Evolutionary conservation across 2,797 vertebrate genomes (phyloP), one percentile per base, ranked within the genome.

Genomic region (Phrynocephalus forsythii): DNA sequence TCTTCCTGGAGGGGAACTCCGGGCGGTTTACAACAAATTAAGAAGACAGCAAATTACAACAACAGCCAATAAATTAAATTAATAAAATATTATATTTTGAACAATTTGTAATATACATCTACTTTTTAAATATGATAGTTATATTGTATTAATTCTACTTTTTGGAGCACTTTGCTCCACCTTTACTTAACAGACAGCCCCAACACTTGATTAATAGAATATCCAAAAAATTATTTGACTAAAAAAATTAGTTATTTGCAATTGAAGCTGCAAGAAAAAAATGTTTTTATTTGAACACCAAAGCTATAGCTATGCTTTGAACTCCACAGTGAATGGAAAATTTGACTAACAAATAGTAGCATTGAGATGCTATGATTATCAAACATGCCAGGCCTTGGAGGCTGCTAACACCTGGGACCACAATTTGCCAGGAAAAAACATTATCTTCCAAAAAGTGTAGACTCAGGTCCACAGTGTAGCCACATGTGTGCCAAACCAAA

Each of bases 271-370:
- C 1, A 66, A 5, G 20, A 26, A 80, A 24, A 80, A 83, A 38
- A 5, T 10, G 16, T 84, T 1, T 3, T 75, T n/a, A 63, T 68
- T 76, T 72, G n/a, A 56, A 82, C 71, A 72, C 60, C 0, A 5
- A 38, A 86, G 22, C 28, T 83, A 2, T n/a, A 89, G 84, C 72
- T 83, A 48, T 50, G 72, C 10, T 71, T 76, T 75, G 44, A 33
- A 86, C 75, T 68, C 38, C 7, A 26, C 22, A 38, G 60, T 33
- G 67, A 38, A 75, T 75, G 7, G 22, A 69, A 3, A 75, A 78
- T 87, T 63, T 88, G 50, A 85, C 69, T 84, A 89, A 81, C 50
- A 90, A 92, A 71, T 22, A 86, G 44, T 82, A 56, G 44, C 33
- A 68, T n/a, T 80, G 66, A 69, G 22, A 68, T 68, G 78, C 50